These are phyloP conservation scores for Grallaria varia DNA, from an alignment of 2,113 vertebrate genomes.

Conservation along the genomic window DNA sequence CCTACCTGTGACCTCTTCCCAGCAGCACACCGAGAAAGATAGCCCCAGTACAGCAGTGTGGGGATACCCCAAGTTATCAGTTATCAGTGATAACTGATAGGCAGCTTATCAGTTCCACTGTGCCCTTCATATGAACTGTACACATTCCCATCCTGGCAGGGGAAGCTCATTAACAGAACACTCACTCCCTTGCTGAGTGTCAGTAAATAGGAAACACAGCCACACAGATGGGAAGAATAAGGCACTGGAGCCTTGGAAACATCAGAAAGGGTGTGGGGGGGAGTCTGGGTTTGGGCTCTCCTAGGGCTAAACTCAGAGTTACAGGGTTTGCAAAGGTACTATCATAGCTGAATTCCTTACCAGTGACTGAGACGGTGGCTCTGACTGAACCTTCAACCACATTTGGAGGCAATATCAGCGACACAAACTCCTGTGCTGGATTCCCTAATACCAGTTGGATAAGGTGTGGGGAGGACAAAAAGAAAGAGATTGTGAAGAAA, in stretches of 20 bases:
- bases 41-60: background rate
- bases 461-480: background rate
- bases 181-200: background rate
- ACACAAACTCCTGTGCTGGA: conserved; percentile 53
- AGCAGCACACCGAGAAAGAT: background rate
- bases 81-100: background rate
- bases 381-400: conserved; percentile 62
- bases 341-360: conserved; percentile 31
- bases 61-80: background rate
- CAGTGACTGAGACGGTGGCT: conserved; percentile 31
- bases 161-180: background rate
- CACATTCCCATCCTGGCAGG: background rate
- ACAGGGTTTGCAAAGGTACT: background rate
- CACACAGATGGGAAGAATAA: background rate
- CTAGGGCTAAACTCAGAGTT: background rate
- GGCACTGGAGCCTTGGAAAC: background rate
- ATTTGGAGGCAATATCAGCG: conserved; percentile 49
- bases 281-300: background rate
- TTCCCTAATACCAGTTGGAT: background rate
- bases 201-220: background rate
- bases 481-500: background rate
- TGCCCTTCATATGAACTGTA: background rate
- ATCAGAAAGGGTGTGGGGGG: background rate
- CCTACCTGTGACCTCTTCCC: background rate
- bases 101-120: background rate